Base-by-base conservation (phyloP, 2,113 vertebrate genomes). In the Calonectris borealis region DNA sequence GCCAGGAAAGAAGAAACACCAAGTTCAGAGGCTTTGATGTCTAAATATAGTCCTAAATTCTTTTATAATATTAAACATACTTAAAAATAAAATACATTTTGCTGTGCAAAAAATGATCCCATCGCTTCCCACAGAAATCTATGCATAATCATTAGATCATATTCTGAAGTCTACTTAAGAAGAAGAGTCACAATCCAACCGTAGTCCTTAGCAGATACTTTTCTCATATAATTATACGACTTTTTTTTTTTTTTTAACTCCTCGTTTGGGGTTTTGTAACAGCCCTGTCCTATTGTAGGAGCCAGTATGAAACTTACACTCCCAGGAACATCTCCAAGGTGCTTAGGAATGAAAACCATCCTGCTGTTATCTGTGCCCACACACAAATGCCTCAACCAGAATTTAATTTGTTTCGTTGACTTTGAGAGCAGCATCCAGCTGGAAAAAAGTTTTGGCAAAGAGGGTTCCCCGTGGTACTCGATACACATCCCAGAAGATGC, bases 21-120 rank as follows among this genome's bases (percentile, higher is more conserved):
- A 75, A 58, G 42, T 86, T 84, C 81, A 76, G 48, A 82, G 49
- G 26, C 84, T 95, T 94, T 95, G 84, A 93, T 91, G 57, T 91
- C 70, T 54, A 96, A 94, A 79, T 82, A 77, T 72, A 87, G 48
- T 55, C 25, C 77, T 76, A 75, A 84, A 65, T 89, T 91, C 38
- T 83, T 84, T 89, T 79, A 54, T 49, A 46, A n/a, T 89, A 91
- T 91, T 94, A 91, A 84, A 44, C 44, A 42, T 88, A 26, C 34
- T 87, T 87, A 61, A 92, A 92, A 94, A 79, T 55, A 86, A 79
- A 88, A 57, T 75, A 18, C 9, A 48, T 85, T 91, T 90, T 92
- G 21, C 48, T 58, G 12, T 92, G 69, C 24, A 84, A 93, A 93
- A 84, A 27, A 10, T 24, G 2, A 52, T 72, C 26, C 36, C 29